Base-by-base conservation (phyloP, 2,888 invertebrate species). In the Noctua fimbriata region DNA sequence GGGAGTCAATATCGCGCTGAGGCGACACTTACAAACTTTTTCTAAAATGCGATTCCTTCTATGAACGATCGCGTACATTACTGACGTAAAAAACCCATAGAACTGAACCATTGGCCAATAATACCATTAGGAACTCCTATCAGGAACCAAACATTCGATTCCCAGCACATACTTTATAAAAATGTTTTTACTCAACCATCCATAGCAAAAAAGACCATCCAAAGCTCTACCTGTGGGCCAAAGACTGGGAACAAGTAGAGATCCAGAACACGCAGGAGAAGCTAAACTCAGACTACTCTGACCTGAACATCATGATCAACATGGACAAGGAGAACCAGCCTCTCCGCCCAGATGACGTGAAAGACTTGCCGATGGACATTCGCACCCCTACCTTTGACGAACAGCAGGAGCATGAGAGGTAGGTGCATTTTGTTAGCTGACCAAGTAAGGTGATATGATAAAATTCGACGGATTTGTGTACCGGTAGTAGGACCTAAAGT, bases 161-260 rank as follows among this genome's bases (percentile, higher is more conserved):
- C 6, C 10, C 4, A 49, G 18, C 63, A 49, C 5, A 58, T 18
- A 18, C 60, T 55, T 12, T 63, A 44, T 24, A 5, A 70, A 24
- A 18, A 63, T 28, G 3, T 65, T 69, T 69, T 47, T 18, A 7
- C 21, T 52, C 4, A 44, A 16, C 16, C 18, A 18, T 85, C 94
- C 92, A 7, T 92, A 98, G 98, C 72, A 98, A 98, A 82, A 98
- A 98, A 88, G 98, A 98, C 93, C 99, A 99, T 92, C 98, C 98
- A 0, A 99, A 99, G 91, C 95, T 99, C 60, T 98, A 98, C 93
- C 96, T 98, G 0, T 99, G 98, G 99, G 98, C 98, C 0, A 98
- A 98, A 89, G 98, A 98, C 85, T 98, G 98, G 98, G 98, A 98
- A 89, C 97, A 92, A 4, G 89, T 93, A 0, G 95, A 96, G 86